phyloP scores from a whole-genome alignment of 2,797 vertebrate genomes.

The Acomys russatus region DNA sequence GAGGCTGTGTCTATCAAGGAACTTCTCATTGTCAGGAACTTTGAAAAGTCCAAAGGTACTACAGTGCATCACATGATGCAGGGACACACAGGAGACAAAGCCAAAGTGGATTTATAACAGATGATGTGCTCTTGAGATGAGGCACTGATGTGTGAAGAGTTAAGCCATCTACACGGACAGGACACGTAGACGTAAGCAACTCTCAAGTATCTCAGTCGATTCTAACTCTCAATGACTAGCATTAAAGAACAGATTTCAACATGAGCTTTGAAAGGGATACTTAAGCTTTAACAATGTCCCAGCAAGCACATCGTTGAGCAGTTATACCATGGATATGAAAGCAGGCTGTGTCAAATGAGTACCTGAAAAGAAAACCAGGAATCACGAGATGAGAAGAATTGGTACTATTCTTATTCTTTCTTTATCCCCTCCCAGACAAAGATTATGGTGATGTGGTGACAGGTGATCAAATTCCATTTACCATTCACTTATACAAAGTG shows the following conservation, averaged over 20 bases:
- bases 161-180: neutral
- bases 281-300: neutral
- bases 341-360: neutral
- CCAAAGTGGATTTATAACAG: neutral
- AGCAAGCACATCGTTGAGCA: neutral
- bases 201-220: neutral
- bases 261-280: neutral
- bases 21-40: neutral
- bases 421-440: slow-evolving; percentile 18
- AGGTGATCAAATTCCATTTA: neutral
- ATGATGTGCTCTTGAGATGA: neutral
- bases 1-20: neutral
- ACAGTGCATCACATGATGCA: neutral
- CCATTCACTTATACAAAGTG: neutral
- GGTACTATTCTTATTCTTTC: neutral
- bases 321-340: neutral
- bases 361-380: neutral
- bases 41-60: neutral
- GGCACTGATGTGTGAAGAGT: neutral
- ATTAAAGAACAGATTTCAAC: neutral
- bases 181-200: neutral
- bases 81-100: neutral
- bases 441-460: neutral
- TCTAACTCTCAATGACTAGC: neutral
- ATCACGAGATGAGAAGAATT: neutral